These are phyloP conservation scores for Erebia epiphron DNA, from an alignment of 2,888 invertebrate species.

Conservation along the genomic window DNA sequence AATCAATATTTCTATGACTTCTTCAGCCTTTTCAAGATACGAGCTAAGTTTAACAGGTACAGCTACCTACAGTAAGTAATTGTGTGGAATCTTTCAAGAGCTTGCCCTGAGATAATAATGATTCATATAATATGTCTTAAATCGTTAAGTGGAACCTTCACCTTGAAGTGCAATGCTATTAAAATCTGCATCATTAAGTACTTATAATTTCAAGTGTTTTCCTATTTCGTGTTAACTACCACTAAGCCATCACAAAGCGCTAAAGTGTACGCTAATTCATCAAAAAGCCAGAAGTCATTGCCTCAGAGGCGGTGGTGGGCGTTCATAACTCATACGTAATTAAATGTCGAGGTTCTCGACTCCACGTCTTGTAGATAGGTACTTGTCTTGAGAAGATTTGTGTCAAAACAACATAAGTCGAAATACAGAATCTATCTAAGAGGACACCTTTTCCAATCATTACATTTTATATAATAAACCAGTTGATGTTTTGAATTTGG, in stretches of 20 bases:
- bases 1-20: neutral
- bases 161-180: slow-evolving; percentile 3
- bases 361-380: slow-evolving; percentile 39
- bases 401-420: slow-evolving; percentile 1
- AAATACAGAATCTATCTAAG: neutral
- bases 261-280: slow-evolving; percentile 56
- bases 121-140: neutral
- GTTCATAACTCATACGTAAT: slow-evolving; percentile 75
- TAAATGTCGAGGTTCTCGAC: slow-evolving; percentile 75
- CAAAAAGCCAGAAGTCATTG: slow-evolving; percentile 70
- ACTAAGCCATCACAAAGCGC: slow-evolving; percentile 7
- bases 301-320: slow-evolving; percentile 61
- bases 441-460: neutral
- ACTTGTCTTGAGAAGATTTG: slow-evolving; percentile 10
- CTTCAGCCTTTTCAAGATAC: neutral
- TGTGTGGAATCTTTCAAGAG: slow-evolving; percentile 4
- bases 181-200: neutral
- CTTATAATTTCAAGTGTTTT: slow-evolving; percentile 40
- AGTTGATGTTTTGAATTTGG: no score
- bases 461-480: neutral
- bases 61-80: neutral
- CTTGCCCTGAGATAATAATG: neutral
- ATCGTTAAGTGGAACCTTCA: slow-evolving; percentile 1
- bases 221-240: slow-evolving; percentile 2
- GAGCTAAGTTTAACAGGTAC: neutral